phyloP scores from a whole-genome alignment of 2,113 vertebrate species.

The Larimichthys polyactis region DNA sequence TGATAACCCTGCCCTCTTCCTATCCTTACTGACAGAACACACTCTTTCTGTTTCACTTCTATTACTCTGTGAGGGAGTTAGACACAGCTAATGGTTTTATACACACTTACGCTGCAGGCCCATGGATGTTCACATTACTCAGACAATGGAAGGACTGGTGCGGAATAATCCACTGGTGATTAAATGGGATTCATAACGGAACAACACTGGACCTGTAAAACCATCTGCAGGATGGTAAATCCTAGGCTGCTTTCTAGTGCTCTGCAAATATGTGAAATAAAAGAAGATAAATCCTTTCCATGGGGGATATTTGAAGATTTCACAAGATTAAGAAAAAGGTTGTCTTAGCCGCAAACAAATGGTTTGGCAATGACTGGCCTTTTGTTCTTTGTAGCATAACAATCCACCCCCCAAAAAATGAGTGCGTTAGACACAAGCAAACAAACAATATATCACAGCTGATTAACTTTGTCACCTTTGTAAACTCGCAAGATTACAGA shows the following conservation, averaged over 20 bases:
- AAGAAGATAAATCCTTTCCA: constrained; percentile 3
- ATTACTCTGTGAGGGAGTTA: constrained; percentile 43
- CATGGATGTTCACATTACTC: constrained; percentile 40
- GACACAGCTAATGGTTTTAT: constrained; percentile 75
- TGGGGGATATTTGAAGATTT: background rate
- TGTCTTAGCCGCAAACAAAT: background rate
- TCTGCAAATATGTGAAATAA: constrained; percentile 25
- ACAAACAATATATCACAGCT: constrained; percentile 43
- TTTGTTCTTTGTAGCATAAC: background rate
- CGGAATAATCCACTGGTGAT: constrained; percentile 73
- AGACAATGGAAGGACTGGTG: constrained; percentile 67
- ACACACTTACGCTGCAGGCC: constrained; percentile 52
- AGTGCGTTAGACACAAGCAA: background rate
- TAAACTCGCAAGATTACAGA: constrained; percentile 31
- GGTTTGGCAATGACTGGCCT: constrained; percentile 16
- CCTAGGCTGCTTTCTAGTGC: constrained; percentile 26
- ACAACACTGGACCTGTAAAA: constrained; percentile 16
- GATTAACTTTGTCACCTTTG: constrained; percentile 52
- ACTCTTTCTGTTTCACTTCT: constrained; percentile 26
- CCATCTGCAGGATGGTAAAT: constrained; percentile 50
- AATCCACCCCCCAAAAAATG: constrained; percentile 2
- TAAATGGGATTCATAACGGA: constrained; percentile 53
- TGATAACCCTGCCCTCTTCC: constrained; percentile 27
- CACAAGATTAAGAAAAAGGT: background rate
- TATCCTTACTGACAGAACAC: constrained; percentile 31